Conservation (phyloP, 2,113 vertebrate species). For the Lynx canadensis region DNA sequence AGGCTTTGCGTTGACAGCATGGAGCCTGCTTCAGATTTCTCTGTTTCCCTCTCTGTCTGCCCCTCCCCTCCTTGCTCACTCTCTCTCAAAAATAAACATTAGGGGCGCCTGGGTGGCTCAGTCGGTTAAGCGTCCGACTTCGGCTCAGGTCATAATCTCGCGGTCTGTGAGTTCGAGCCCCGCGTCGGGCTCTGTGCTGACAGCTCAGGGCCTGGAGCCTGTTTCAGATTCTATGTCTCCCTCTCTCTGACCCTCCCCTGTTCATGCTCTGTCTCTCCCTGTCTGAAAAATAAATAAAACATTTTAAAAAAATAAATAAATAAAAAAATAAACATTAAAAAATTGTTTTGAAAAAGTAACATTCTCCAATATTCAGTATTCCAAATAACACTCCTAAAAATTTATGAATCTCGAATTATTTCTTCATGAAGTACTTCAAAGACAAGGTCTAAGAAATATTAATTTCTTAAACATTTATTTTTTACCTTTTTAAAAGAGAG, state of each 20-base stretch:
- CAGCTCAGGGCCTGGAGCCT: no score
- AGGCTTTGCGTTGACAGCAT: no score
- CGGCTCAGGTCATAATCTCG: no score
- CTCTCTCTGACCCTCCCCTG: no score
- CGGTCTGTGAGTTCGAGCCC: no score
- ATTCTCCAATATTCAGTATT: not conserved
- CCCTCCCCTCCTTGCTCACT: not conserved
- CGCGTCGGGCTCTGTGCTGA: no score
- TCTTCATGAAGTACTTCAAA: constrained; percentile 5
- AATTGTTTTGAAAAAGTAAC: not conserved
- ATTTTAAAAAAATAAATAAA: not conserved
- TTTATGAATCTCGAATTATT: not conserved
- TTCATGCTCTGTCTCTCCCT: no score
- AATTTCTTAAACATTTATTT: not conserved
- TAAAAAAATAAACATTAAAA: not conserved
- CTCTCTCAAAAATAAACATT: no score
- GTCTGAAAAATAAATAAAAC: not conserved
- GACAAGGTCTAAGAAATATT: not conserved
- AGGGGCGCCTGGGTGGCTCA: no score
- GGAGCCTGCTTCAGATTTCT: not conserved
- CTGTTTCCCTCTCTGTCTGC: not conserved
- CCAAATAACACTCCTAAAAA: not conserved
- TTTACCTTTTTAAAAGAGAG: no score
- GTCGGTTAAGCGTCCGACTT: no score
- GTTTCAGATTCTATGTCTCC: no score